Conservation (phyloP, 2,113 vertebrate species). For the Trogon surrucura region DNA sequence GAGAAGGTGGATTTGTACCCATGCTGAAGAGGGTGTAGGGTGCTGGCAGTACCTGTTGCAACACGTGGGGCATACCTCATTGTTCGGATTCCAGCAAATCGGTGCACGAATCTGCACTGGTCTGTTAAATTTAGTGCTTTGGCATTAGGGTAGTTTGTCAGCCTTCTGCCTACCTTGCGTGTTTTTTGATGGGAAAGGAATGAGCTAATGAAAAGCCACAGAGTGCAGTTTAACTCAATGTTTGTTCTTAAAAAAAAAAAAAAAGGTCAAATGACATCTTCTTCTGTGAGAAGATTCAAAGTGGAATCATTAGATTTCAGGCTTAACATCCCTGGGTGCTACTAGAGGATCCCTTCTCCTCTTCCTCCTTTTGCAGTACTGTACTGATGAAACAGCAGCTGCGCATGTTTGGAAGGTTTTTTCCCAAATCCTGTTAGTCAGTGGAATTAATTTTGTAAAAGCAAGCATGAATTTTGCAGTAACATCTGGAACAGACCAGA, state of each 20-base stretch:
- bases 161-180: slow-evolving; percentile 15
- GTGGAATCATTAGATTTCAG: background rate
- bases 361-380: background rate
- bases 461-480: slow-evolving; percentile 32
- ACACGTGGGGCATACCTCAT: background rate
- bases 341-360: background rate
- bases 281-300: background rate
- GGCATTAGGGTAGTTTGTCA: slow-evolving; percentile 29
- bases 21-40: background rate
- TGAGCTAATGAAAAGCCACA: background rate
- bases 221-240: background rate
- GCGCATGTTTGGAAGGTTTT: background rate
- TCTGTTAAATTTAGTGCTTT: slow-evolving; percentile 40
- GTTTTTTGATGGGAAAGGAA: background rate
- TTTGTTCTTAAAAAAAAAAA: background rate
- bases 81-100: background rate
- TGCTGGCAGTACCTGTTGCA: background rate
- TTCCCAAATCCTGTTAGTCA: background rate
- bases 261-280: background rate
- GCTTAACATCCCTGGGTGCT: background rate
- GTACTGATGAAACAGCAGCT: background rate
- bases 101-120: background rate
- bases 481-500: background rate
- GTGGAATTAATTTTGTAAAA: slow-evolving; percentile 49
- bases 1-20: fast-evolving